phyloP scores from a whole-genome alignment of 2,888 invertebrate genomes.

The Morpho achilles region DNA sequence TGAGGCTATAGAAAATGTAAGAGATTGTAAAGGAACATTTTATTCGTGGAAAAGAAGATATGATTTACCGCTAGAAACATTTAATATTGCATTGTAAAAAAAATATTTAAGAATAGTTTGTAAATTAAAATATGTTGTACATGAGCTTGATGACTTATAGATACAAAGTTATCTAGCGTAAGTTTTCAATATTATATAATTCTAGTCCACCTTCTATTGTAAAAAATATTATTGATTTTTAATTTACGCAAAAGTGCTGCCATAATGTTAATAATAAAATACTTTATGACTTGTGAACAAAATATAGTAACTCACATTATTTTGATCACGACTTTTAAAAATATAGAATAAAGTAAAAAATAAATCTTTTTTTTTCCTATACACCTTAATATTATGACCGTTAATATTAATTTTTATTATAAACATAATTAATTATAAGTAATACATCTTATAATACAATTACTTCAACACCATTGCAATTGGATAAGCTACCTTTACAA shows the following conservation, averaged over 20 bases:
- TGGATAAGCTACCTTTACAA: slow-evolving; percentile 64
- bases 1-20: slow-evolving; percentile 81
- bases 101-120: background rate
- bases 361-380: slow-evolving; percentile 41
- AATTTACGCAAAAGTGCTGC: slow-evolving; percentile 41
- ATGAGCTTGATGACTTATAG: slow-evolving; percentile 5
- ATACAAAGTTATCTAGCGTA: slow-evolving; percentile 3
- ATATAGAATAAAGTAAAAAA: slow-evolving; percentile 32
- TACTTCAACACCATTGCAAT: slow-evolving; percentile 64
- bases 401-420: slow-evolving; percentile 25
- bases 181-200: slow-evolving; percentile 19
- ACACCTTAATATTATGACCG: slow-evolving; percentile 29
- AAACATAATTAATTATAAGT: slow-evolving; percentile 30
- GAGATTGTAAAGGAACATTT: slow-evolving; percentile 75
- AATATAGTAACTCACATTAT: slow-evolving; percentile 59
- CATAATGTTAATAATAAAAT: slow-evolving; percentile 46
- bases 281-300: slow-evolving; percentile 59
- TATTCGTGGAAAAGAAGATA: slow-evolving; percentile 69
- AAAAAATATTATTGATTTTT: slow-evolving; percentile 6
- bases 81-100: slow-evolving; percentile 64
- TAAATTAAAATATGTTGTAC: background rate
- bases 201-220: slow-evolving; percentile 31
- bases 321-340: slow-evolving; percentile 61
- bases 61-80: slow-evolving; percentile 78
- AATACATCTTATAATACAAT: slow-evolving; percentile 52